Conservation (phyloP, 2,113 vertebrate species). For the Pelodiscus sinensis region DNA sequence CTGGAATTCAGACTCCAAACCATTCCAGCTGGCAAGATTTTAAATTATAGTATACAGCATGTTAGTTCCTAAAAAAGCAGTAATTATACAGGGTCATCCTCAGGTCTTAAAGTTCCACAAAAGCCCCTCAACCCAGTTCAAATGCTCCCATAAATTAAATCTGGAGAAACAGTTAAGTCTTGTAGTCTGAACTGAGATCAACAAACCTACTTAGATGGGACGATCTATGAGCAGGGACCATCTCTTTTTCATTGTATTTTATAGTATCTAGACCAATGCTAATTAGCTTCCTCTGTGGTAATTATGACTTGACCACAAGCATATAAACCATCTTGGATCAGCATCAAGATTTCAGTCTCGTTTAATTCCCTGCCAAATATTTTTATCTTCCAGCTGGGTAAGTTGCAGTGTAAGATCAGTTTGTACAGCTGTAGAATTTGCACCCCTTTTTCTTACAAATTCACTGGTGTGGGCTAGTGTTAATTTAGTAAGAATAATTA, state of each 20-base stretch:
- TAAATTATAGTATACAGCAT: not conserved
- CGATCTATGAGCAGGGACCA: not conserved
- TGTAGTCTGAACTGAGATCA: not conserved
- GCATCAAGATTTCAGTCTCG: not conserved
- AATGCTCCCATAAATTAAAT: not conserved
- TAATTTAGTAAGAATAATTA: constrained; percentile 27
- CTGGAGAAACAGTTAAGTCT: not conserved
- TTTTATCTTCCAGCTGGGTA: constrained; percentile 23
- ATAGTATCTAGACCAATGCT: not conserved
- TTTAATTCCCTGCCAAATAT: constrained; percentile 50
- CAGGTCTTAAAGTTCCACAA: not conserved
- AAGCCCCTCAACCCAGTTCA: not conserved
- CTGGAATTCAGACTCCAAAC: not conserved
- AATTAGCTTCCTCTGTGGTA: not conserved
- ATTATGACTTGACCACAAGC: not conserved
- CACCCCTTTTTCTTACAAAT: not conserved
- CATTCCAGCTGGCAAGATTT: not conserved
- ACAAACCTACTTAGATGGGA: not conserved
- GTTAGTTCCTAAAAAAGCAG: not conserved
- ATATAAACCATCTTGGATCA: constrained; percentile 30
- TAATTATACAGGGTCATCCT: not conserved
- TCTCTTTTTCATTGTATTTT: not conserved
- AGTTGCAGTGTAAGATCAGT: not conserved
- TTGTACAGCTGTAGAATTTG: not conserved
- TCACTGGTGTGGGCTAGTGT: not conserved